phyloP scores from a whole-genome alignment of 2,113 vertebrate genomes.

The Mesembrinibis cayennensis region DNA sequence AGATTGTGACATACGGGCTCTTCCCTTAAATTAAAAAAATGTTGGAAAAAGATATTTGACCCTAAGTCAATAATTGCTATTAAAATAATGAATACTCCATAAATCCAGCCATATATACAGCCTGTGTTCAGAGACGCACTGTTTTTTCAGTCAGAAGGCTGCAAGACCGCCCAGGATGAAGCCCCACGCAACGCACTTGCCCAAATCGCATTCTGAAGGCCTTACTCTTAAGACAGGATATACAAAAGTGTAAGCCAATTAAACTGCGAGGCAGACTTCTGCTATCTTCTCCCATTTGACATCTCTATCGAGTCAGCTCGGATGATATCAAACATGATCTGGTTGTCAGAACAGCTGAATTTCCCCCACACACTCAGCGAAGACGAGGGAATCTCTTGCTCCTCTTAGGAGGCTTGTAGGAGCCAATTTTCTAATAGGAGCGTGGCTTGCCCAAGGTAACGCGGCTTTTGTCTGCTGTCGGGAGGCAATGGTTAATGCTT shows the following conservation, averaged over 20 bases:
- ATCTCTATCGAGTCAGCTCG: neutral
- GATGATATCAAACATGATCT: neutral
- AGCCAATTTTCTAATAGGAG: neutral
- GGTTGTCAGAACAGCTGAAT: neutral
- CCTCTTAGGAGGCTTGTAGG: rapidly evolving
- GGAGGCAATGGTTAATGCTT: neutral
- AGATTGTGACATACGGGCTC: constrained; percentile 59
- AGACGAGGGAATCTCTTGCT: neutral
- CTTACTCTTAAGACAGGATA: neutral
- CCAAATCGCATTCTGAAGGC: neutral
- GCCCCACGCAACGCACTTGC: neutral
- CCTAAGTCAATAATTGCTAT: constrained; percentile 59
- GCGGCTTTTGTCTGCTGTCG: rapidly evolving
- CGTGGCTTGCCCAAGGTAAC: rapidly evolving
- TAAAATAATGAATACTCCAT: constrained; percentile 68
- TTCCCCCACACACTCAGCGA: neutral
- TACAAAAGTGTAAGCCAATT: neutral
- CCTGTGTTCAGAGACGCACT: rapidly evolving
- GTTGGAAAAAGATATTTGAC: constrained; percentile 66
- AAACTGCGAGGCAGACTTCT: neutral
- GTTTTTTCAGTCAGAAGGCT: neutral
- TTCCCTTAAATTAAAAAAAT: constrained; percentile 56
- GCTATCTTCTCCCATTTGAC: neutral
- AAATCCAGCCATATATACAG: neutral
- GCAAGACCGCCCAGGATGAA: neutral